These are phyloP conservation scores for Ptyas mucosa DNA, from an alignment of 2,113 vertebrate species.

Conservation along the genomic window DNA sequence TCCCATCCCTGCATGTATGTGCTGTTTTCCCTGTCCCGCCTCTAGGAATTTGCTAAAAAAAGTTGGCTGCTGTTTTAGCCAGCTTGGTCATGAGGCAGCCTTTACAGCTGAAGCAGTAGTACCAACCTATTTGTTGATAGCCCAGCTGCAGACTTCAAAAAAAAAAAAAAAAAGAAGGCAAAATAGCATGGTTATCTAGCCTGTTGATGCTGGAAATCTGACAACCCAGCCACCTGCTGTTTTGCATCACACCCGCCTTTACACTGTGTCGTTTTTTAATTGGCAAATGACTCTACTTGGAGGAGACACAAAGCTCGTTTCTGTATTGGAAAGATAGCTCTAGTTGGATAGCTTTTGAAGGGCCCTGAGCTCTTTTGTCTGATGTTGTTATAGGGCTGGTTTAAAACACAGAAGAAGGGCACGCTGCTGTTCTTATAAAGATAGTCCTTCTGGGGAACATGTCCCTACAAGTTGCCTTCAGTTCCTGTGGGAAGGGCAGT, in stretches of 20 bases:
- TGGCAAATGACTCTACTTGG: slow-evolving; percentile 24
- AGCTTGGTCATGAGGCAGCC: accelerated
- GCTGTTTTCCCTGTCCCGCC: not conserved
- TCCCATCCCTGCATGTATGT: not conserved
- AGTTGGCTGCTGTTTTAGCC: not conserved
- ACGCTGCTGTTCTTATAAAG: not conserved
- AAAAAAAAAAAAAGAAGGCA: not conserved
- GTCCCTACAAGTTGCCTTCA: not conserved
- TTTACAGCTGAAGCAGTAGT: accelerated
- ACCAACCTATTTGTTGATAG: not conserved
- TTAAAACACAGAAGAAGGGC: slow-evolving; percentile 27
- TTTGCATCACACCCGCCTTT: slow-evolving; percentile 20
- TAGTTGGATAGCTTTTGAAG: slow-evolving; percentile 6
- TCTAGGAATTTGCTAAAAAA: not conserved
- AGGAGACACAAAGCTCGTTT: not conserved
- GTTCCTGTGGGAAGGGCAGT: not conserved
- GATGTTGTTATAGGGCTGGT: slow-evolving; percentile 35
- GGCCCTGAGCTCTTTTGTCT: slow-evolving; percentile 25
- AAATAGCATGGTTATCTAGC: not conserved
- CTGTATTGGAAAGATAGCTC: slow-evolving; percentile 30
- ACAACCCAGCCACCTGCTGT: not conserved
- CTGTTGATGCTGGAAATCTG: slow-evolving; percentile 26
- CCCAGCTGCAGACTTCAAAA: not conserved
- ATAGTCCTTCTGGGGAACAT: not conserved
- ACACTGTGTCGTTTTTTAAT: not conserved